These are phyloP conservation scores for Charina bottae DNA, from an alignment of 2,113 vertebrate genomes.

Conservation along the genomic window DNA sequence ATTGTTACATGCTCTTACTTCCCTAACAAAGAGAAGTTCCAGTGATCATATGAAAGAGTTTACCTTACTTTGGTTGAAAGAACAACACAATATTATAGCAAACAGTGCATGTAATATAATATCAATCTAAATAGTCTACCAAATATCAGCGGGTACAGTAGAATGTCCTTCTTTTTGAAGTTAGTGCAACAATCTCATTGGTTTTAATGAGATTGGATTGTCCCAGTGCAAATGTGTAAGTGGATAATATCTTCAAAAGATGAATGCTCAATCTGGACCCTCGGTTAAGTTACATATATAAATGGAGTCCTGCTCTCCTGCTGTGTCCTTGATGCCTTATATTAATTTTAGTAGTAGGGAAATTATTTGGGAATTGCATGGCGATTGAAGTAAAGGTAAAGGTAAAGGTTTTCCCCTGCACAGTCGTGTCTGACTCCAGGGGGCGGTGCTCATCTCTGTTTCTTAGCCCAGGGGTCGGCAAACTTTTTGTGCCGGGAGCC, in stretches of 20 bases:
- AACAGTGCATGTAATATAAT: background rate
- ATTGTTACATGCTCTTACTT: background rate
- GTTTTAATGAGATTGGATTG: constrained; percentile 6
- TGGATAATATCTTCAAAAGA: background rate
- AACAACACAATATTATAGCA: background rate
- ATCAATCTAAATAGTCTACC: background rate
- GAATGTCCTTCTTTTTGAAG: background rate
- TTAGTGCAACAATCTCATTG: background rate
- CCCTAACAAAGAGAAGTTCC: too few species aligned
- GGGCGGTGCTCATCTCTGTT: too few species aligned
- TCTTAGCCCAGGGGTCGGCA: too few species aligned
- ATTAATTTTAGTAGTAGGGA: constrained; percentile 21
- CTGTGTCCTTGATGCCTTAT: constrained; percentile 1
- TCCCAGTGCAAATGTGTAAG: too few species aligned
- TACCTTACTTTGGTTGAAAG: background rate
- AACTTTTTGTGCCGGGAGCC: too few species aligned
- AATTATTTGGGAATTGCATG: constrained; percentile 6
- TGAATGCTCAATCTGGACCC: background rate
- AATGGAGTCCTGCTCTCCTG: background rate
- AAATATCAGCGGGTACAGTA: background rate
- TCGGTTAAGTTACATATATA: constrained; percentile 9
- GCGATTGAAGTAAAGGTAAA: background rate
- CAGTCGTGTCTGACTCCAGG: too few species aligned
- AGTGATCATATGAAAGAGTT: background rate
- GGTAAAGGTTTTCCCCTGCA: too few species aligned